Percentiles rank a stretch among this genome's conserved stretches.
Conservation (phyloP, 1,140 invertebrate species). For the Telenomus remus region DNA sequence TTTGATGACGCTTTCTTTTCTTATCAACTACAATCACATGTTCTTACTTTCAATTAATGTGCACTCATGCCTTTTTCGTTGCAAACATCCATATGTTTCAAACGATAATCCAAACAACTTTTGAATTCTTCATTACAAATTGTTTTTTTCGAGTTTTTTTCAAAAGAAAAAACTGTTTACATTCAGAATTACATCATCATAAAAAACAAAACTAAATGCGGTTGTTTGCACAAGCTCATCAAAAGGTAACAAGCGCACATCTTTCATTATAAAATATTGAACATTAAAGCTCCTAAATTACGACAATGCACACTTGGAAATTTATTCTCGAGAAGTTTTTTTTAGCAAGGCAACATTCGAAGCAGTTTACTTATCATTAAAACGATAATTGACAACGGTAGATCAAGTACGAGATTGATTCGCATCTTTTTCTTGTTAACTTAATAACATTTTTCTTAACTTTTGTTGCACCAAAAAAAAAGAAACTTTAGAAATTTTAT, state of each 20-base stretch:
- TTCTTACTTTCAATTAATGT: constrained; percentile 71
- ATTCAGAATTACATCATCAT: too few species aligned
- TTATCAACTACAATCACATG: constrained; percentile 75
- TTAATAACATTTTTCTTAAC: background rate
- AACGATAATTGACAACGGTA: constrained; percentile 48
- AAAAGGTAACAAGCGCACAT: constrained; percentile 27
- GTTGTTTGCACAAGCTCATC: constrained; percentile 2
- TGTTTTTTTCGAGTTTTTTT: too few species aligned
- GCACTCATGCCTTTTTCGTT: constrained; percentile 56
- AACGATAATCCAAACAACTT: background rate
- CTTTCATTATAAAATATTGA: constrained; percentile 24
- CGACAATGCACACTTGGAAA: constrained; percentile 48
- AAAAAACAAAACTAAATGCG: constrained; percentile 42
- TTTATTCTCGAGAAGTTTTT: constrained; percentile 41
- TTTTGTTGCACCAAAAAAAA: too few species aligned
- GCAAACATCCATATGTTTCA: constrained; percentile 18
- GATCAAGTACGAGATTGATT: constrained; percentile 50
- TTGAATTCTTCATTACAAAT: too few species aligned
- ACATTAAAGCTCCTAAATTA: constrained; percentile 48
- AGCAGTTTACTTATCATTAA: constrained; percentile 23
- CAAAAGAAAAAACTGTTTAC: too few species aligned
- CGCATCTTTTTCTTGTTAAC: constrained; percentile 5
- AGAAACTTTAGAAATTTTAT: too few species aligned
- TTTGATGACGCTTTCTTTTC: constrained; percentile 68
- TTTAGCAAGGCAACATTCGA: constrained; percentile 51